Evolutionary conservation across 1,140 invertebrate species (phyloP), one percentile per base, ranked within the genome.

Genomic region (Neotoxoptera formosana): DNA sequence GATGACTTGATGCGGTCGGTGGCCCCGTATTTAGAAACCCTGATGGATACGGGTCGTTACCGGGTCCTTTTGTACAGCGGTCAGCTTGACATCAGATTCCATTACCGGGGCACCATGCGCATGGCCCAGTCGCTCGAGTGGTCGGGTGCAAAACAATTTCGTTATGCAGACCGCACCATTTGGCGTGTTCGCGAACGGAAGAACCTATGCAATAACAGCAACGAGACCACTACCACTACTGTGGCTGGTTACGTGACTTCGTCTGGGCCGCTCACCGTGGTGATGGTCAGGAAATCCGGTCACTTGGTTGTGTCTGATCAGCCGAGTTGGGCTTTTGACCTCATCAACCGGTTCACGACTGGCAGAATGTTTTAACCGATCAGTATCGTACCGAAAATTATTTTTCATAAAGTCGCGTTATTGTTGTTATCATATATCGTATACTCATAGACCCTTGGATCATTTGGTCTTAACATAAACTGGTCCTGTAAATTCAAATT

Each of bases 261-360:
- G 2, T 91, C 83, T 20, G 94, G 94, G 0, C 97, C 97, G 95
- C 96, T 98, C 41, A 97, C 97, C 7, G 97, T 98, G 95, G 97
- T 98, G 30, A 95, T 98, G 94, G 96, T 98, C 1, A 96, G 97
- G 91, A 96, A 97, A 95, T 97, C 97, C 48, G 98, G 98, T 0
- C 98, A 98, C 94, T 97, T 98, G 96, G 96, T 98, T 34, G 97
- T 98, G 0, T 95, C 96, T 48, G 97, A 98, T 95, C 97, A 98
- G 95, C 98, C 98, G 0, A 96, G 96, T 93, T 97, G 97, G 96
- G 96, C 97, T 3, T 96, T 97, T 36, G 97, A 98, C 95, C 95
- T 98, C 94, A 97, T 98, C 91, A 96, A 96, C 41, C 96, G 97
- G 94, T 97, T 98, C 93, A 97, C 97, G 48, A 94, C 95, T 25